These are phyloP conservation scores for Macrosoma leucophasiata DNA, from an alignment of 2,888 invertebrate species.

Conservation along the genomic window DNA sequence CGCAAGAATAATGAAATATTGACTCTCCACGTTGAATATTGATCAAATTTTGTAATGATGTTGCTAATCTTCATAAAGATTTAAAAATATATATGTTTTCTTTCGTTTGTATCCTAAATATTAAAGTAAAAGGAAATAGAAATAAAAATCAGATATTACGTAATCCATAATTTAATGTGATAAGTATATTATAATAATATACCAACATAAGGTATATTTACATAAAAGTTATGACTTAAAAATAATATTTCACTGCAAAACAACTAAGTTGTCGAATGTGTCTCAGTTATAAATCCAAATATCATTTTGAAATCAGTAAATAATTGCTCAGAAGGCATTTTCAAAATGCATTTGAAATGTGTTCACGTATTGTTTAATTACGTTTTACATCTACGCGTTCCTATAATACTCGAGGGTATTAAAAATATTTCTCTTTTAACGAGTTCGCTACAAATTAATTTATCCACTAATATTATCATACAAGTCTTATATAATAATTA, in stretches of 20 bases:
- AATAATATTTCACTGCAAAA: constrained; percentile 51
- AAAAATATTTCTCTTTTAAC: constrained; percentile 60
- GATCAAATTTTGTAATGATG: no score
- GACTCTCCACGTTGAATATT: no score
- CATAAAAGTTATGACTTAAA: constrained; percentile 56
- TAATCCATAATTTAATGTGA: constrained; percentile 70
- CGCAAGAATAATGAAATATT: constrained; percentile 20
- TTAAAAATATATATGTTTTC: no score
- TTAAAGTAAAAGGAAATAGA: constrained; percentile 9
- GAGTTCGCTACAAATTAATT: constrained; percentile 37
- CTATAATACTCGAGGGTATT: constrained; percentile 66
- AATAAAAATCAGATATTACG: constrained; percentile 40
- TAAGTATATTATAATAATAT: constrained; percentile 51
- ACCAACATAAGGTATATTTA: constrained; percentile 56
- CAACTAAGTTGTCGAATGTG: constrained; percentile 50
- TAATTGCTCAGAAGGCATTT: constrained; percentile 34
- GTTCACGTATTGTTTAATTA: constrained; percentile 12
- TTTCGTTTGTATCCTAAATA: no score
- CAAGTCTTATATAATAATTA: constrained; percentile 61
- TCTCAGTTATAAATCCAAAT: constrained; percentile 8
- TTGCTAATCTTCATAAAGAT: no score
- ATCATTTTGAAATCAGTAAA: no score
- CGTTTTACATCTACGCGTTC: constrained; percentile 22
- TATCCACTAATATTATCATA: constrained; percentile 58
- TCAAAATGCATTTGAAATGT: constrained; percentile 24